Evolutionary conservation across 2,888 invertebrate genomes (phyloP).

Genomic region (Nemoura dubitans): DNA sequence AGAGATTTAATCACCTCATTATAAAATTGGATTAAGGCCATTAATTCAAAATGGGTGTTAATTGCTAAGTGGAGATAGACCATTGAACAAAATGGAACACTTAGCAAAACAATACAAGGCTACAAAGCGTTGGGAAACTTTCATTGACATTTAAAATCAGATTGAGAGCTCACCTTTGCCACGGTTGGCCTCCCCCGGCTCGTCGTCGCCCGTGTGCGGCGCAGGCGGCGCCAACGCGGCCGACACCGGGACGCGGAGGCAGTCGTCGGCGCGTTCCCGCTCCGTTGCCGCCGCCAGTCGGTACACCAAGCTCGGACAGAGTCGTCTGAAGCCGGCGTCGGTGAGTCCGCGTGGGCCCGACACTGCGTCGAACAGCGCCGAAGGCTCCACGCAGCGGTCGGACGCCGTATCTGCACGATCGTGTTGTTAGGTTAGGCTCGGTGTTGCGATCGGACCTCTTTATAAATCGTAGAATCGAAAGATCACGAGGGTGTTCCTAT

Average conservation of each 20-base stretch:
- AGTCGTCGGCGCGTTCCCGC: constrained; percentile 59
- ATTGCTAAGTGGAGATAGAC: no score
- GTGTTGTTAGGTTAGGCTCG: background rate
- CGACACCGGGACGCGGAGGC: background rate
- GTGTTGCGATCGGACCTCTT: no score
- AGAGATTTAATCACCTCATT: no score
- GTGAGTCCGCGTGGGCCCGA: background rate
- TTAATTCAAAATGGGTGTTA: no score
- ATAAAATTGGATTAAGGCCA: no score
- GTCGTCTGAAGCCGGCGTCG: constrained; percentile 56
- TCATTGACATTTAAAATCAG: constrained; percentile 30
- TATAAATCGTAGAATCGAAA: no score
- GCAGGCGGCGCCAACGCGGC: background rate
- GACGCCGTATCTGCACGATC: background rate
- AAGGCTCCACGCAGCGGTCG: background rate
- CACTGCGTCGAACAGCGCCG: background rate
- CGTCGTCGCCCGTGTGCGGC: background rate
- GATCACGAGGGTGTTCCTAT: no score
- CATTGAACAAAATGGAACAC: no score
- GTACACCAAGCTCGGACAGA: constrained; percentile 76
- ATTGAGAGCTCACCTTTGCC: constrained; percentile 32
- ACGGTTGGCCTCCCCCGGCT: background rate
- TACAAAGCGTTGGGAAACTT: no score
- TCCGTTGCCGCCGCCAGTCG: constrained; percentile 62
- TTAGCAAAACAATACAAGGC: no score